Percentiles rank a stretch among this genome's conserved stretches.
Conservation (phyloP, 92 coral and sea anemone genomes). For the Desmophyllum pertusum region DNA sequence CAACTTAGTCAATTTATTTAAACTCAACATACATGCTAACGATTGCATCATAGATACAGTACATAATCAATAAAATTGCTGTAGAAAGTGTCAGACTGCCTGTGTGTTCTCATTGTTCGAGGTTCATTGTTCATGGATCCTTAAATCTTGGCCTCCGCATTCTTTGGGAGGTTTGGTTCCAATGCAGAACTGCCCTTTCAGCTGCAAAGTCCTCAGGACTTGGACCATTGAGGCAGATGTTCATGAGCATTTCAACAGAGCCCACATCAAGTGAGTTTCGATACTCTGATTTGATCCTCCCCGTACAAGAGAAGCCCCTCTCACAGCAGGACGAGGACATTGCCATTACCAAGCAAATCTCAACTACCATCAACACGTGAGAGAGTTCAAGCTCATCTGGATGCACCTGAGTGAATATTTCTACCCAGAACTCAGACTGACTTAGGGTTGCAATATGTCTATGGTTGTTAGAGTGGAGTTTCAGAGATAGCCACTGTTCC, state of each 20-base stretch:
- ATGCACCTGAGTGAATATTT: constrained; percentile 40
- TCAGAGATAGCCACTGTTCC: constrained; percentile 43
- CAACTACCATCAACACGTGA: constrained; percentile 47
- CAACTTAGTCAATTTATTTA: too few relatives aligned
- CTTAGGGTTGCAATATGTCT: constrained; percentile 14
- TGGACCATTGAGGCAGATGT: constrained; percentile 35
- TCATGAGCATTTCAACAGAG: constrained; percentile 34
- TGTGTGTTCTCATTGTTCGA: too few relatives aligned
- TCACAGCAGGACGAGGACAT: constrained; percentile 42
- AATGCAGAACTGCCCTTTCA: constrained; percentile 36
- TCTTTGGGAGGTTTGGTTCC: constrained; percentile 33
- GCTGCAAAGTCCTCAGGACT: constrained; percentile 34
- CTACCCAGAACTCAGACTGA: constrained; percentile 35
- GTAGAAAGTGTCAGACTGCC: too few relatives aligned
- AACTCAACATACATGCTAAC: too few relatives aligned
- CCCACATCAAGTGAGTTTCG: constrained; percentile 46
- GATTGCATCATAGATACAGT: too few relatives aligned
- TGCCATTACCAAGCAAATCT: constrained; percentile 45
- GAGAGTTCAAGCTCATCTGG: constrained; percentile 40
- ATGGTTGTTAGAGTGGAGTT: constrained; percentile 28
- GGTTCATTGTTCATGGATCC: constrained; percentile 34
- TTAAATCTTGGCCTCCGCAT: constrained; percentile 42
- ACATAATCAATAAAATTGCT: too few relatives aligned
- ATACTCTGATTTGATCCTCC: constrained; percentile 42
- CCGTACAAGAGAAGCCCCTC: constrained; percentile 38